Evolutionary conservation across 2,888 invertebrate genomes (phyloP).

Genomic region (Scaeva pyrastri): DNA sequence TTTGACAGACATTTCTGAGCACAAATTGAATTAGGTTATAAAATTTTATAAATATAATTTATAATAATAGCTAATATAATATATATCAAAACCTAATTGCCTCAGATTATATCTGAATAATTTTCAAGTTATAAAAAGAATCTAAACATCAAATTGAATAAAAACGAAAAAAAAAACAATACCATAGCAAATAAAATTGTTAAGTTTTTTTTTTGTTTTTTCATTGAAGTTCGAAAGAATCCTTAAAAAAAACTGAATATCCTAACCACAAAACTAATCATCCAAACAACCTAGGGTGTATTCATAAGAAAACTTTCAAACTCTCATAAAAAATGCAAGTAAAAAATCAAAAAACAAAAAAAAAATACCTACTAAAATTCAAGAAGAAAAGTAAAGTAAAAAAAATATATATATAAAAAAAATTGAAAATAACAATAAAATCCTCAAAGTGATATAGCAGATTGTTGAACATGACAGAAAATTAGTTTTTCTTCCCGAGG

Average conservation of each 20-base stretch:
- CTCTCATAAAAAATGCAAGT: not conserved
- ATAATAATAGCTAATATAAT: too few species aligned
- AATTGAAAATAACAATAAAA: slow-evolving; percentile 71
- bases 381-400: not conserved
- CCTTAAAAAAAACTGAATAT: not conserved
- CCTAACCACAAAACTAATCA: slow-evolving; percentile 62
- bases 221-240: not conserved
- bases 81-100: too few species aligned
- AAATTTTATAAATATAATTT: too few species aligned
- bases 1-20: too few species aligned
- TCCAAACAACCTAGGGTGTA: slow-evolving; percentile 35
- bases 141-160: too few species aligned
- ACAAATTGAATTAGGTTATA: too few species aligned
- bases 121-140: too few species aligned
- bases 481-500: slow-evolving; percentile 69
- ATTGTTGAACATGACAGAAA: slow-evolving; percentile 72
- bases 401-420: slow-evolving; percentile 28
- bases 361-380: not conserved
- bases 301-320: slow-evolving; percentile 25
- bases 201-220: not conserved
- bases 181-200: not conserved
- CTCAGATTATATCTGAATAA: too few species aligned
- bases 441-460: slow-evolving; percentile 71
- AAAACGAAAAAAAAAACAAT: too few species aligned
- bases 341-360: not conserved